Evolutionary conservation across 1,140 invertebrate genomes (phyloP).

Genomic region (Neodiprion lecontei): DNA sequence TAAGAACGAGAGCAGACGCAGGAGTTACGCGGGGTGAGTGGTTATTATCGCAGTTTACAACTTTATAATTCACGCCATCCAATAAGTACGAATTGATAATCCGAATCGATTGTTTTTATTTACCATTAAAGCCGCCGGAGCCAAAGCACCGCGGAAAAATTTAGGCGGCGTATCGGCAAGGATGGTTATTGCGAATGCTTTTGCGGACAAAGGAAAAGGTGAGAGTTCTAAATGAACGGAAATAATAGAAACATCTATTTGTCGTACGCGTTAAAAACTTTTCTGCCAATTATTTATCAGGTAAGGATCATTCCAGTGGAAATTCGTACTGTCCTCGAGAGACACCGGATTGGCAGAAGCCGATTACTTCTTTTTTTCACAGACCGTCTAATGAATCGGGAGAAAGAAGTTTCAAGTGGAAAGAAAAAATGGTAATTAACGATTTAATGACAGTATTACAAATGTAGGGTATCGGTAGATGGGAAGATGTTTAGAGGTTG

Average conservation of each 20-base stretch:
- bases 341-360: constrained; percentile 63
- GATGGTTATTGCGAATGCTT: neutral
- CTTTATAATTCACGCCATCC: neutral
- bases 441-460: no score
- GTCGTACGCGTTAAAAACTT: no score
- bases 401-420: neutral
- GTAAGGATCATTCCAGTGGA: constrained; percentile 45
- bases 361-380: constrained; percentile 61
- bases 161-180: neutral
- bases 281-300: constrained; percentile 17
- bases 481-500: no score
- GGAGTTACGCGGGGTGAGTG: neutral
- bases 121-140: neutral
- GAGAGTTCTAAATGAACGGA: neutral
- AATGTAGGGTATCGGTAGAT: no score
- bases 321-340: constrained; percentile 61
- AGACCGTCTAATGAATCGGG: neutral
- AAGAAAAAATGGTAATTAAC: neutral
- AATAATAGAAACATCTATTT: neutral
- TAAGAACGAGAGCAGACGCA: neutral
- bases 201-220: neutral
- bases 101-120: neutral
- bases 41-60: neutral
- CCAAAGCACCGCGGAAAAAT: neutral
- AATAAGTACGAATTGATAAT: neutral